These are phyloP conservation scores for Drosophila meridionalis DNA, from an alignment of 2,888 invertebrate genomes.

Conservation along the genomic window DNA sequence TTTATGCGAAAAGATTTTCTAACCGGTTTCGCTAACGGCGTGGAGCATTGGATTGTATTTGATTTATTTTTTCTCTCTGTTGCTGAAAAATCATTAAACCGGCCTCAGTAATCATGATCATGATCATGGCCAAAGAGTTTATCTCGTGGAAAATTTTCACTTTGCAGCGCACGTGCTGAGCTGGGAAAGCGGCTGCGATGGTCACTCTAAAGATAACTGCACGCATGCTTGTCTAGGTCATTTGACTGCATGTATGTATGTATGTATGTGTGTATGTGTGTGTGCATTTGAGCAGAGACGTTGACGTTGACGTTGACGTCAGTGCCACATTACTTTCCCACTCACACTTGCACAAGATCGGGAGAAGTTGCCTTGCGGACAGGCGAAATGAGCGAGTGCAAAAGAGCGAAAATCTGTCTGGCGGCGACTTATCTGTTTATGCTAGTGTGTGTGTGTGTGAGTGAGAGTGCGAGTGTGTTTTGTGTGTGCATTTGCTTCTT, in stretches of 20 bases:
- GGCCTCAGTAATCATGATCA: constrained; percentile 31
- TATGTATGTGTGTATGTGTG: background rate
- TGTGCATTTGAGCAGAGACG: constrained; percentile 13
- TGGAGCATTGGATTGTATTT: constrained; percentile 25
- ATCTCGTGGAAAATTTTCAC: constrained; percentile 66
- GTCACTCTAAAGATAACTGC: constrained; percentile 59
- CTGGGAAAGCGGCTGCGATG: constrained; percentile 23
- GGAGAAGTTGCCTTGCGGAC: background rate
- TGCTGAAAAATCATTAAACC: constrained; percentile 43
- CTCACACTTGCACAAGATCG: constrained; percentile 7
- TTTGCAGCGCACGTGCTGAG: constrained; percentile 59
- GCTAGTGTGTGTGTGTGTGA: background rate
- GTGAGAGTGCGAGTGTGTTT: constrained; percentile 1
- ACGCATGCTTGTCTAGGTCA: constrained; percentile 67
- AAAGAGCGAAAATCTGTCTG: constrained; percentile 52
- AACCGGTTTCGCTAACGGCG: constrained; percentile 62
- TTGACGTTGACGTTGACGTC: constrained; percentile 14
- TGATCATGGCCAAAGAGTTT: constrained; percentile 64
- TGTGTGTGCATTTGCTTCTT: background rate
- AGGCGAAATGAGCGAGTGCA: constrained; percentile 71
- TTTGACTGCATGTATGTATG: constrained; percentile 21
- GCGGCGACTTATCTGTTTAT: constrained; percentile 13
- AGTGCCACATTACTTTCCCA: constrained; percentile 49
- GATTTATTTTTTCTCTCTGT: background rate
- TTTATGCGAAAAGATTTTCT: constrained; percentile 63